Conservation (phyloP, 2,888 invertebrate genomes). For the Vanessa cardui region DNA sequence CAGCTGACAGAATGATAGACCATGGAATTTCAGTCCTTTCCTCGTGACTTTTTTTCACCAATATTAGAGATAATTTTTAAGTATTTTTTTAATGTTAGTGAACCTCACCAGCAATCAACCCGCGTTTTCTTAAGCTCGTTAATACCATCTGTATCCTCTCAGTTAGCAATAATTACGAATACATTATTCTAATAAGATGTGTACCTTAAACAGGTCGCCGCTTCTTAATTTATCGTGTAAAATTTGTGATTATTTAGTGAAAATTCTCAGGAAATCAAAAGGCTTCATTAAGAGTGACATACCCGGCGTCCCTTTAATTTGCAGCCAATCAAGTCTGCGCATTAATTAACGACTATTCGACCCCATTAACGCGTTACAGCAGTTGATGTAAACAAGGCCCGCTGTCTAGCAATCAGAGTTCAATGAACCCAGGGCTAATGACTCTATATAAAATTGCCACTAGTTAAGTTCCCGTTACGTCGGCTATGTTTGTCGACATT, state of each 20-base stretch:
- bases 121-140: too few relatives aligned
- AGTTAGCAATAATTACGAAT: too few relatives aligned
- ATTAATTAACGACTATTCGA: constrained; percentile 49
- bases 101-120: too few relatives aligned
- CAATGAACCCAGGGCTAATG: constrained; percentile 50
- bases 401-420: constrained; percentile 54
- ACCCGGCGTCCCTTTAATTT: constrained; percentile 41
- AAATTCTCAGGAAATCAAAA: constrained; percentile 12
- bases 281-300: constrained; percentile 16
- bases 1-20: too few relatives aligned
- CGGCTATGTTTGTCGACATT: constrained; percentile 11
- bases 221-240: too few relatives aligned
- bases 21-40: too few relatives aligned
- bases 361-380: constrained; percentile 41
- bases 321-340: constrained; percentile 44
- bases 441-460: constrained; percentile 54
- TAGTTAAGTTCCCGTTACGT: constrained; percentile 33
- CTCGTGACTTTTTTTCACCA: too few relatives aligned
- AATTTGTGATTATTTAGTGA: background rate
- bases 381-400: constrained; percentile 47
- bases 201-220: too few relatives aligned
- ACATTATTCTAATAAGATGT: too few relatives aligned
- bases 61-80: too few relatives aligned
- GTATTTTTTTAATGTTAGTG: too few relatives aligned
- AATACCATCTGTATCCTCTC: too few relatives aligned